Percentiles rank a stretch among this genome's conserved stretches.
phyloP scores from a whole-genome alignment of 2,888 invertebrate genomes.

The Diaprepes abbreviatus region DNA sequence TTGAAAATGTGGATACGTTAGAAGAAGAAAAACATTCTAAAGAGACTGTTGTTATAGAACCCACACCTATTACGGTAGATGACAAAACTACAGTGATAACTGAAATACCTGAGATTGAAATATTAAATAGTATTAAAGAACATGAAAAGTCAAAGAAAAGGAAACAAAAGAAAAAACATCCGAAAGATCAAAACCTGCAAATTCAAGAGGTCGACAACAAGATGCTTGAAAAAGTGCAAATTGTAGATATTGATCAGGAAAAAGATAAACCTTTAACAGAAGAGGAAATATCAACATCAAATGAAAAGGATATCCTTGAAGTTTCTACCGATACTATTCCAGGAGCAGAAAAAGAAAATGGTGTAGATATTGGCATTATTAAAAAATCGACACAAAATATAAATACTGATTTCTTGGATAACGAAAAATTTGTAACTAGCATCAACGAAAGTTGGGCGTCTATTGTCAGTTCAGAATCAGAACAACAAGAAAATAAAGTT shows the following conservation, averaged over 20 bases:
- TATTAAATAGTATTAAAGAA: not conserved
- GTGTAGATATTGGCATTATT: not conserved
- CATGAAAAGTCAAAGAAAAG: constrained; percentile 4
- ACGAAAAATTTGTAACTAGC: constrained; percentile 13
- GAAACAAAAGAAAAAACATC: constrained; percentile 16
- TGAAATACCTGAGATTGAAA: not conserved
- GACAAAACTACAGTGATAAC: not conserved
- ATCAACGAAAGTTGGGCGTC: not conserved
- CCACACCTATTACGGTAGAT: not conserved
- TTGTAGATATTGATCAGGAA: not conserved
- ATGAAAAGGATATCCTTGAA: too few relatives aligned
- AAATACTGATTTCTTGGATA: constrained; percentile 4
- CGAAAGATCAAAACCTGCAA: not conserved
- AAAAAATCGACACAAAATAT: not conserved
- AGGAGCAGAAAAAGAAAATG: not conserved
- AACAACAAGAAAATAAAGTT: not conserved
- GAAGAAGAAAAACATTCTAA: not conserved
- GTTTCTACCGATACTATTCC: too few relatives aligned
- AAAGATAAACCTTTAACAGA: not conserved
- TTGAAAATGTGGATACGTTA: not conserved
- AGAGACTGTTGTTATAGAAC: not conserved
- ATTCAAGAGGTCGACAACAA: not conserved
- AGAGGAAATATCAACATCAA: too few relatives aligned
- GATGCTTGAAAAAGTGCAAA: not conserved
- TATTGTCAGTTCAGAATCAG: constrained; percentile 4